Conservation (phyloP, 2,113 vertebrate species). For the Lophotis ruficrista region DNA sequence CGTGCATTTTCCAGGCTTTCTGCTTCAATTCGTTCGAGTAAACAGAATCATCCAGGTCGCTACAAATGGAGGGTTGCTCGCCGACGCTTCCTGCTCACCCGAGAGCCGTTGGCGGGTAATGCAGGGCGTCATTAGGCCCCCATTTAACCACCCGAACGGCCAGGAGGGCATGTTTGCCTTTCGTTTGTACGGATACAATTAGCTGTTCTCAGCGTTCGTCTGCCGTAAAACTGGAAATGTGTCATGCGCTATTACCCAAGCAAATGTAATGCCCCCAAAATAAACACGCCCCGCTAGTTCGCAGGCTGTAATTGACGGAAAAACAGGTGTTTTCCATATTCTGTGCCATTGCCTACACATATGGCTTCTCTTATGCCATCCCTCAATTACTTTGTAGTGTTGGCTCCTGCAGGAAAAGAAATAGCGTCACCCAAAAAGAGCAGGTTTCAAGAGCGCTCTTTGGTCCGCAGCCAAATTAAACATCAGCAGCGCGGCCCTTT, state of each 20-base stretch:
- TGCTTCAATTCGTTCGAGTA: constrained; percentile 22
- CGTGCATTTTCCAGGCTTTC: constrained; percentile 40
- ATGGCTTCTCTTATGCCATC: constrained; percentile 45
- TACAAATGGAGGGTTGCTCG: constrained; percentile 34
- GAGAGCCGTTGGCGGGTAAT: background rate
- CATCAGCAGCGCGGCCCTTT: constrained; percentile 1
- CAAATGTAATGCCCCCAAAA: constrained; percentile 76
- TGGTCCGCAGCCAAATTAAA: constrained; percentile 26
- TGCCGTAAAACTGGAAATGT: constrained; percentile 66
- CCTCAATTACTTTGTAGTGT: constrained; percentile 17
- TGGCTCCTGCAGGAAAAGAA: background rate
- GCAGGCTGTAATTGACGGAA: constrained; percentile 70
- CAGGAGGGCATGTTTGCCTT: constrained; percentile 59
- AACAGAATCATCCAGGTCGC: constrained; percentile 67
- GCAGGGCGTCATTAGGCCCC: constrained; percentile 41
- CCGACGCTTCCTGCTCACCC: constrained; percentile 65
- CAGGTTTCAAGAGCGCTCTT: constrained; percentile 7
- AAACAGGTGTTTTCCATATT: constrained; percentile 78
- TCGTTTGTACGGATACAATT: constrained; percentile 53
- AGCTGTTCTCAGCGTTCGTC: constrained; percentile 57
- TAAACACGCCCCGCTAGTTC: constrained; percentile 65
- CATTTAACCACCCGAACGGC: constrained; percentile 17
- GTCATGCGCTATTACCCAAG: constrained; percentile 75
- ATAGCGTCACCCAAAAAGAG: background rate
- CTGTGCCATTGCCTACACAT: constrained; percentile 69